Base-by-base conservation (phyloP, 2,797 vertebrate species). In the Arnoldichthys spilopterus region DNA sequence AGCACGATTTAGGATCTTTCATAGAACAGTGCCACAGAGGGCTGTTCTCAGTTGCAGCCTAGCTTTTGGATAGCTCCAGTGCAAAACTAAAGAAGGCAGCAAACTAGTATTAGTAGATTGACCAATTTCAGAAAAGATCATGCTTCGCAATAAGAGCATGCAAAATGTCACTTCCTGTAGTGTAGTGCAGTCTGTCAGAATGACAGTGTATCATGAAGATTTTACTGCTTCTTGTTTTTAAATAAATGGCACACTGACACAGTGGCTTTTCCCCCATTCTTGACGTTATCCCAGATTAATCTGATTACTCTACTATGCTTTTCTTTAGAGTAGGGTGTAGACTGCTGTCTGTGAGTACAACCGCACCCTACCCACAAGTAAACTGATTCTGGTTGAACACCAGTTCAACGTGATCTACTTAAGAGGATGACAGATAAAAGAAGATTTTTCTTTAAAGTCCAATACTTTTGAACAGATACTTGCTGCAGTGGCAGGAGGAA, bases 381-480 rank as follows among this genome's bases (percentile, higher is more conserved):
- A 22, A 64, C 20, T 62, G 16, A 62, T 18, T 4, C 9, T 34
- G 34, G 20, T 64, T 8, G 59, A 62, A 13, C 20, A 30, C 1
- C 18, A 56, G 24, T 2, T 77, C 45, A 2, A 20, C n/a, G 0
- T 22, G 28, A 61, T 58, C 18, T 73, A 26, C n/a, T 37, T 32
- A 63, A 37, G 18, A 5, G 12, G n/a, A 37, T 30, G 6, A 63
- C 16, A 34, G 16, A 34, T 13, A 58, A 58, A 26, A 58, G n/a
- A 58, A 28, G 24, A 58, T 4, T 45, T 18, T 51, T 30, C 47
- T 53, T 34, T 32, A 34, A 30, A 71, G 43, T 69, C 45, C 24
- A 28, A 30, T 24, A 69, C 47, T 70, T 53, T 70, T 70, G 20
- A 37, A 34, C 47, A 71, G 49, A 37, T 37, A 13, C 28, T 22